phyloP scores from a whole-genome alignment of 2,888 invertebrate species.

The Zhuqinia jingwanae region DNA sequence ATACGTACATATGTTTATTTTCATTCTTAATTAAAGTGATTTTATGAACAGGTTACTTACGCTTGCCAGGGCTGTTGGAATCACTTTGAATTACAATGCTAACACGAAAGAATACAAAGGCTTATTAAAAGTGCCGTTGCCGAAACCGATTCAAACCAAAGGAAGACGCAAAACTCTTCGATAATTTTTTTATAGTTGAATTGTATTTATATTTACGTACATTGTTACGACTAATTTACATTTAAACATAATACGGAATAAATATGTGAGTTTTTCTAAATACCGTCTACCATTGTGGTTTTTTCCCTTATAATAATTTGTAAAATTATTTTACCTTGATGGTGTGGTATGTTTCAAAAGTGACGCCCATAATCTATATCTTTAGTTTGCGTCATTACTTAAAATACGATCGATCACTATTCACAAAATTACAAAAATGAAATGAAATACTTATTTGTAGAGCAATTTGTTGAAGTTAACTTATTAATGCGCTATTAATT shows the following conservation, averaged over 20 bases:
- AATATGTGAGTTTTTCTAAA: too few relatives aligned
- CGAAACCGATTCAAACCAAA: slow-evolving; percentile 74
- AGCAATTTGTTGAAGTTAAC: too few relatives aligned
- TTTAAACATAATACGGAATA: too few relatives aligned
- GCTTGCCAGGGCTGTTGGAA: slow-evolving; percentile 76
- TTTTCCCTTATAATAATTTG: too few relatives aligned
- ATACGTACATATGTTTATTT: neutral
- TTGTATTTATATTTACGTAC: neutral
- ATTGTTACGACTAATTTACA: neutral
- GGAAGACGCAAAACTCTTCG: slow-evolving; percentile 54
- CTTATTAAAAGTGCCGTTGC: slow-evolving; percentile 72
- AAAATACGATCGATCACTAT: too few relatives aligned
- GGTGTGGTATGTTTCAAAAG: too few relatives aligned
- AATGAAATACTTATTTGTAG: too few relatives aligned
- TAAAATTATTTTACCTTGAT: too few relatives aligned
- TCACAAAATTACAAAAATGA: too few relatives aligned
- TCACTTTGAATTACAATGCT: slow-evolving; percentile 67
- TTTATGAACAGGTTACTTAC: slow-evolving; percentile 65
- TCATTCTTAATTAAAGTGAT: slow-evolving; percentile 5
- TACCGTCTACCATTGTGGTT: too few relatives aligned
- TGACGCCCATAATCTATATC: neutral
- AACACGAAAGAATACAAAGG: slow-evolving; percentile 71
- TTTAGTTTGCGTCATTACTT: too few relatives aligned
- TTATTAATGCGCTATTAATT: too few relatives aligned
- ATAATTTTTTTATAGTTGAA: neutral